Evolutionary conservation across 2,113 vertebrate species (phyloP), one percentile per base, ranked within the genome.

Genomic region (Nibea coibor): DNA sequence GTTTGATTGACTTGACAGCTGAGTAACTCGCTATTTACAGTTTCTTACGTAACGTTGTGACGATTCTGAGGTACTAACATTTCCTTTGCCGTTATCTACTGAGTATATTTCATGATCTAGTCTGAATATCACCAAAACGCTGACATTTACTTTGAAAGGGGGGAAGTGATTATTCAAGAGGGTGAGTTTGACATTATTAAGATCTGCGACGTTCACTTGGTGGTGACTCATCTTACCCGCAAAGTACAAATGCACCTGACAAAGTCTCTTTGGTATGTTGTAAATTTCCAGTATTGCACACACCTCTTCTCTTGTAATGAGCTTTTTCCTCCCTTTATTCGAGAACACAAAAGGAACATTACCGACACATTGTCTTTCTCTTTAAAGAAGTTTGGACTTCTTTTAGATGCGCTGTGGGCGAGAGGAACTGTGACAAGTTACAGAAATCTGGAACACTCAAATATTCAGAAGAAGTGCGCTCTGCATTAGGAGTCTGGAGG

Each of bases 151-250:
- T 66, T 20, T 48, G 3, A 20, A 39, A 39, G 5, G 16, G 72
- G 0, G 42, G 19, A 53, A 3, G 35, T 7, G n/a, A 19, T 17
- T 12, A 9, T 42, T 31, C 17, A 24, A 45, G 28, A 73, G 10
- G 11, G 10, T 10, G 28, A 2, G 1, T 53, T 68, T 45, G 45
- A 2, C 15, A 28, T 45, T 42, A 24, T 56, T 43, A 31, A 35
- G 20, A 64, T 64, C 22, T 20, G 3, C 20, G 31, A 31, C 16
- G 4, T 12, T 43, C n/a, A 50, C 43, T 53, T 42, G 9, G 39
- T 77, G 71, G 48, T 56, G 70, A 85, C 51, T 78, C 5, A 80
- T 80, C 12, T 28, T 19, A n/a, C 28, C 70, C 50, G 56, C 28
- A 20, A 20, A 54, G 19, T 14, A 43, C 45, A 50, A 64, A 74